Evolutionary conservation across 1,140 invertebrate species (phyloP).

Genomic region (Formica selysi): DNA sequence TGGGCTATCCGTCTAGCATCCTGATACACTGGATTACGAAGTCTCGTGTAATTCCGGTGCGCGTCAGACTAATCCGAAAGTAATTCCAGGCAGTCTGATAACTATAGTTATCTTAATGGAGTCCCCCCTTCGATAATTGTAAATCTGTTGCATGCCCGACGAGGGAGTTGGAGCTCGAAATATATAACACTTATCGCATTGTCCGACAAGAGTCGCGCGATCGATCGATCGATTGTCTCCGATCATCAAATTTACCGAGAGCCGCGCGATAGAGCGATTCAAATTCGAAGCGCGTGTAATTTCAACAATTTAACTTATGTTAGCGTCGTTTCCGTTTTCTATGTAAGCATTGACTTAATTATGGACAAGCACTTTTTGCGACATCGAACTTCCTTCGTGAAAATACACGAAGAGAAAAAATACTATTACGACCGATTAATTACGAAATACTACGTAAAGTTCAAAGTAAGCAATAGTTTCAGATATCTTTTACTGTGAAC

Average conservation of each 20-base stretch:
- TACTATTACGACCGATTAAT: neutral
- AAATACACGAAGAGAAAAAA: neutral
- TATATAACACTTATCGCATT: slow-evolving; percentile 32
- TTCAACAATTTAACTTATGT: slow-evolving; percentile 42
- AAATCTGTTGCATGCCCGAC: slow-evolving; percentile 50
- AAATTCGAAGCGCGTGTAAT: slow-evolving; percentile 39
- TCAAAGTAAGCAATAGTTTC: neutral
- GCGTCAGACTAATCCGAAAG: slow-evolving; percentile 68
- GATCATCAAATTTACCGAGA: slow-evolving; percentile 30
- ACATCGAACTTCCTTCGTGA: neutral
- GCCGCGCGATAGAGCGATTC: slow-evolving; percentile 7
- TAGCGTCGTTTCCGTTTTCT: slow-evolving; percentile 13
- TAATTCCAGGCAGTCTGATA: slow-evolving; percentile 65
- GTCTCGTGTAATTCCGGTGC: slow-evolving; percentile 57
- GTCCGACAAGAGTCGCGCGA: slow-evolving; percentile 47
- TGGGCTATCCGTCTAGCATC: neutral
- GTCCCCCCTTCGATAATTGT: slow-evolving; percentile 56
- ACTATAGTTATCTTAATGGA: slow-evolving; percentile 58
- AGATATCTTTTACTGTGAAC: neutral
- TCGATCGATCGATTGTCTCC: slow-evolving; percentile 32
- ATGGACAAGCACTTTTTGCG: slow-evolving; percentile 14
- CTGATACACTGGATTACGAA: slow-evolving; percentile 55
- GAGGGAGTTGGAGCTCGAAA: neutral
- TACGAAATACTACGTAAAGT: neutral
- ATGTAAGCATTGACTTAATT: slow-evolving; percentile 44